Base-by-base conservation (phyloP, 2,113 vertebrate species). In the Apaloderma vittatum region DNA sequence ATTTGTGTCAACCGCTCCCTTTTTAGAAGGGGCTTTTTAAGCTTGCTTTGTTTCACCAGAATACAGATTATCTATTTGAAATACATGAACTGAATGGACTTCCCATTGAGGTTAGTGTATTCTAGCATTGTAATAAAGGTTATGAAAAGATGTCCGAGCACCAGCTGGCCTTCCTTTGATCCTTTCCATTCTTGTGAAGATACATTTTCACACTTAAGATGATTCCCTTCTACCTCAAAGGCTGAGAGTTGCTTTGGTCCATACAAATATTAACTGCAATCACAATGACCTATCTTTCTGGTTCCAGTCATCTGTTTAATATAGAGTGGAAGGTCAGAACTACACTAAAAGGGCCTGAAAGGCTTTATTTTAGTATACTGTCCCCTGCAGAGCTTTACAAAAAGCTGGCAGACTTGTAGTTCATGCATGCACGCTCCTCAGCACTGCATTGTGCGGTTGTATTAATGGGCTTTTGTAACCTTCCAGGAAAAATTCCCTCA, bases 181-280 rank as follows among this genome's bases (percentile, higher is more conserved):
- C 95, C 94, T 94, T 88, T 94, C 94, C 91, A 94, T 97, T 96
- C 95, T 97, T 97, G 93, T 94, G 95, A 96, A 90, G 96, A 96
- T 97, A 97, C 95, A 94, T 96, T 96, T 96, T 96, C 96, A 97
- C 97, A 97, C 96, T 97, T 97, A 97, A 95, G 97, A 97, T 95
- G 83, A 95, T 96, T 96, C 94, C 62, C 94, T 95, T 97, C 94
- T 94, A 95, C 95, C 95, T 97, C 95, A 97, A 97, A 97, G 96
- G 93, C 95, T 94, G 86, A 81, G 95, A 94, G 93, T 80, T 97
- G 91, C 95, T 96, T 96, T 96, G 87, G 96, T 96, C 94, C 96
- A 96, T 97, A 97, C 94, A 97, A 97, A 97, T 97, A 97, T 97
- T 97, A 96, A 96, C 96, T 89, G 93, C 88, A 94, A 91, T 91